These are phyloP conservation scores for Gandaritis pyraliata DNA, from an alignment of 2,888 invertebrate species.

Conservation along the genomic window DNA sequence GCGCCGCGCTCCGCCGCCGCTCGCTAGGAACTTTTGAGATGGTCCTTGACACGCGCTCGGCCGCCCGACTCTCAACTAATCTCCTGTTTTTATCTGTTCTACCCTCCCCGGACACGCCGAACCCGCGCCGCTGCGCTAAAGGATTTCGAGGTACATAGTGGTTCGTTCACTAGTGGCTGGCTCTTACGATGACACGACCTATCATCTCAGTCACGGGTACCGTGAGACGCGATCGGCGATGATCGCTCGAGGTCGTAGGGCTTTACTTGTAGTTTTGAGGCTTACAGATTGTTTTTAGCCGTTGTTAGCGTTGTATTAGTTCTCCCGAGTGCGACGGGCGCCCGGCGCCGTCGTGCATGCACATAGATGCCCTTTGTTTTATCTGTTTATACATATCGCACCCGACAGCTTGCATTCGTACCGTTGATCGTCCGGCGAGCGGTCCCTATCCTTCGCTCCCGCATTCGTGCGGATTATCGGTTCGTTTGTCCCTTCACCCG, in stretches of 20 bases:
- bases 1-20: constrained; percentile 40
- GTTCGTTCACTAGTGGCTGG: constrained; percentile 82
- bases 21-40: constrained; percentile 95
- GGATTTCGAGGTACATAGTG: constrained; percentile 93
- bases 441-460: constrained; percentile 71
- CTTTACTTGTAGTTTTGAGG: constrained; percentile 85
- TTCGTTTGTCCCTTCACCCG: constrained; percentile 67
- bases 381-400: constrained; percentile 81
- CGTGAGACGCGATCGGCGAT: constrained; percentile 71
- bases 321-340: constrained; percentile 82
- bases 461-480: constrained; percentile 68
- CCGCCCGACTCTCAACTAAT: constrained; percentile 81
- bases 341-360: constrained; percentile 82
- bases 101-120: constrained; percentile 89
- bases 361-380: constrained; percentile 82
- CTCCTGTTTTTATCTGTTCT: constrained; percentile 88
- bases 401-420: constrained; percentile 82
- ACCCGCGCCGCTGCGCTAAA: constrained; percentile 87
- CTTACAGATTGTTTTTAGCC: constrained; percentile 85
- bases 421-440: constrained; percentile 79
- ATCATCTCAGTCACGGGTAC: constrained; percentile 71
- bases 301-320: constrained; percentile 84
- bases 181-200: constrained; percentile 78
- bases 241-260: constrained; percentile 84
- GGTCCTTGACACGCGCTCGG: constrained; percentile 90